Base-by-base conservation (phyloP, 35 echinoderm and acorn worm genomes). In the Anneissia japonica region DNA sequence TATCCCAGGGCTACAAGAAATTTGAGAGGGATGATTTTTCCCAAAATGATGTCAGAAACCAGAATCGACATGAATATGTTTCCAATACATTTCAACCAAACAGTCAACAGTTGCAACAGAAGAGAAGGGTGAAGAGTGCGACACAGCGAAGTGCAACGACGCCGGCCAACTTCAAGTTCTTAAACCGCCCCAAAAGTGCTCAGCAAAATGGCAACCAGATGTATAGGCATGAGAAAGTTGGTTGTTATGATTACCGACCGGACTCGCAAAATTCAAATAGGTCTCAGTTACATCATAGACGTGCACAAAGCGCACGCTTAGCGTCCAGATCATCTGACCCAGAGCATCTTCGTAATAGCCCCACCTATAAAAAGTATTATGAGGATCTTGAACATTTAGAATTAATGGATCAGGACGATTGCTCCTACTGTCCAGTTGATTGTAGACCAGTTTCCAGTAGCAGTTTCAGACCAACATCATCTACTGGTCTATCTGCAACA, bases 341-440 rank as follows among this genome's bases (percentile, higher is more conserved):
- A 33, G 76, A 78, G 33, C 0, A 77, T 83, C 36, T 87, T 92
- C 31, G 90, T 92, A 39, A 84, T 86, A 40, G 55, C 85, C 23
- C 83, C 82, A 73, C 73, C 89, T 81, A 41, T 56, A 38, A 80
- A 88, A 64, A 36, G 77, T 80, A 56, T 75, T 46, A 30, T 89
- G 35, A 89, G 74, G 29, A 86, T 76, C 19, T 81, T 79, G 21
- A 86, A 56, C 23, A 73, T 85, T 31, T 83, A 91, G 79, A 55
- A 38, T 81, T 79, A 29, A 81, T 79, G 36, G 79, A 81, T n/a
- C 46, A 92, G 29, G 85, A 89, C 21, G 43, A 30, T 35, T 97
- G 95, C 87, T 81, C 88, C 12, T 97, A 90, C 46, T 97, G 95
- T 86, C 95, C 91, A 26, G 91, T 90, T 9, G 91, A 93, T n/a